Evolutionary conservation across 2,888 invertebrate species (phyloP), one percentile per base, ranked within the genome.

Genomic region (Catocala sponsa): DNA sequence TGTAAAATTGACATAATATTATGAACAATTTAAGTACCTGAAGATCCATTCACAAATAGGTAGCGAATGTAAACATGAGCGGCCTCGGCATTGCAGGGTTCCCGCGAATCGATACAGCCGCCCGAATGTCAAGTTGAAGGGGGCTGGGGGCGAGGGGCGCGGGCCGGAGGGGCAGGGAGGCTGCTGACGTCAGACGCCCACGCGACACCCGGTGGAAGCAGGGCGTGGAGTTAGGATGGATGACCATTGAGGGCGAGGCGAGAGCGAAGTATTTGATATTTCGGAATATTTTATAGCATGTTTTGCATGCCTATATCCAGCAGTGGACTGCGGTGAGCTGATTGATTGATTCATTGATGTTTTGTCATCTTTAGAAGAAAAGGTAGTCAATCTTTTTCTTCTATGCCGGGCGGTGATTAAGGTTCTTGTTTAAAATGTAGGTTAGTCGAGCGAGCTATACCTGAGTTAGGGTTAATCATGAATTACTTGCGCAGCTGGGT

Each of bases 101-200:
- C 68, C 65, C 57, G 79, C 68, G 60, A 76, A 85, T 88, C 88
- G 83, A 87, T 88, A 86, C 77, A 82, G 84, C 82, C 72, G 74
- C 55, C 81, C 82, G 85, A 88, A 88, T 88, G 88, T 88, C 88
- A 88, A 88, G 88, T 88, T 88, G 86, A 88, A 84, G 83, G 80
- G 85, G 76, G 68, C 15, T 48, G 60, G 63, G 70, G 47, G 35
- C 32, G 44, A 52, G 47, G 49, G 25, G 42, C 46, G 41, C 35
- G 47, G 38, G 25, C n/a, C 32, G 41, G 5, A 54, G 38, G 52
- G 12, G 41, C 13, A 55, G 41, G 49, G 12, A 32, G 54, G 50
- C 63, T 49, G 60, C 70, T 88, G 88, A 88, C 88, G 88, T 88
- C 88, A 86, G 74, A 78, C 86, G 81, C 85, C 81, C 80, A 84